A percentile compares a stretch with the other conserved stretches of the same genome.
These are phyloP conservation scores for Charaxes varanes DNA, from an alignment of 1,140 invertebrate genomes.

Conservation along the genomic window DNA sequence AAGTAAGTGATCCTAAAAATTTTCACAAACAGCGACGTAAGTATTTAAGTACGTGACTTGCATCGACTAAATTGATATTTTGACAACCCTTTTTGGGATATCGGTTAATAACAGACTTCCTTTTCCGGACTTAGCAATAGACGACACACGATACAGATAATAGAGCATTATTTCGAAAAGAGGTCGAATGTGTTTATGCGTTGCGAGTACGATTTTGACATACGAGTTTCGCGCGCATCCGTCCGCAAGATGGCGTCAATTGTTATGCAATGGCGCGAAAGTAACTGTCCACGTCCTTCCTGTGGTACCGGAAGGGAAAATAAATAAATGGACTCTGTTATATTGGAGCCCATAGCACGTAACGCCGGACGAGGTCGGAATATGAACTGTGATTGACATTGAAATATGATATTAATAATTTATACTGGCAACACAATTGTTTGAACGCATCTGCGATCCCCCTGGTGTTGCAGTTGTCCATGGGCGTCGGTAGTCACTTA, in stretches of 20 bases:
- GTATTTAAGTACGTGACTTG: too few species aligned
- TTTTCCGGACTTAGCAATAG: constrained; percentile 3
- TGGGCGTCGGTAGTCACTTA: too few species aligned
- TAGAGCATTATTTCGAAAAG: constrained; percentile 2
- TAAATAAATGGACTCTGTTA: constrained; percentile 8
- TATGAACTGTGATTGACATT: constrained; percentile 22
- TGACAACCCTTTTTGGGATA: too few species aligned
- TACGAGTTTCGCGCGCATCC: constrained; percentile 7
- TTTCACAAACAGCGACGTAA: too few species aligned
- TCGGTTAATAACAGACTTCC: too few species aligned
- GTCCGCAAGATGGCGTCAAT: constrained; percentile 44
- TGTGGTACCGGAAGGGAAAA: constrained; percentile 37
- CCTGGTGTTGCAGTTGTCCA: too few species aligned
- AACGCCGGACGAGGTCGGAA: constrained; percentile 11
- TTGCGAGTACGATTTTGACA: constrained; percentile 7
- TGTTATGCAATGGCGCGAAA: constrained; percentile 61
- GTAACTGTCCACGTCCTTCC: constrained; percentile 58
- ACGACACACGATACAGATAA: constrained; percentile 1
- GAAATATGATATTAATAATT: constrained; percentile 19
- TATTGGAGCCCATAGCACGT: constrained; percentile 15
- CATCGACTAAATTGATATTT: too few species aligned
- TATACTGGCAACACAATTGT: constrained; percentile 10
- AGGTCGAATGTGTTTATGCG: constrained; percentile 7
- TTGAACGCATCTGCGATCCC: background rate
- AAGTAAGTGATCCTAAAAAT: too few species aligned